phyloP scores from a whole-genome alignment of 2,113 vertebrate species.

The Bombycilla garrulus region DNA sequence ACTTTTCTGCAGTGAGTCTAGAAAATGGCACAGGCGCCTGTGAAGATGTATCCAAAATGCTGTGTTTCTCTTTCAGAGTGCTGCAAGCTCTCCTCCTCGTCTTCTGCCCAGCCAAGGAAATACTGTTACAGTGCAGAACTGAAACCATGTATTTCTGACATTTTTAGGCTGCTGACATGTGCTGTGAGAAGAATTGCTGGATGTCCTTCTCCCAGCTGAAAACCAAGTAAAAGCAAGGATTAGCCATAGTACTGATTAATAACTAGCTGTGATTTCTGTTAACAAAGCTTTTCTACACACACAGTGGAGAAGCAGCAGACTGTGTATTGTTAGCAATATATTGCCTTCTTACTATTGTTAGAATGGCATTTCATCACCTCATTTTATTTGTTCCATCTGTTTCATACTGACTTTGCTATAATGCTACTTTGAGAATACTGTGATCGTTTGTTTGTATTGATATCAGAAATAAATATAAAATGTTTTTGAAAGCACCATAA shows the following conservation, averaged over 20 bases:
- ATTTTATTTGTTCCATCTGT: conserved; percentile 61
- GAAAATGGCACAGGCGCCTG: not conserved
- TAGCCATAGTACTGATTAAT: not conserved
- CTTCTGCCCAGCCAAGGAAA: not conserved
- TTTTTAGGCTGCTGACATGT: not conserved
- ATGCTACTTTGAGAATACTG: not conserved
- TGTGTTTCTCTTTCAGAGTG: not conserved
- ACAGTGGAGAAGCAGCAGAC: conserved; percentile 8
- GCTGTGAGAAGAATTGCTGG: not conserved
- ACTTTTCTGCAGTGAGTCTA: not conserved
- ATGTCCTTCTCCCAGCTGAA: not conserved
- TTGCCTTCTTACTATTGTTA: conserved; percentile 43
- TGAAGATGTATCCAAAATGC: not conserved
- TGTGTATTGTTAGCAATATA: conserved; percentile 22
- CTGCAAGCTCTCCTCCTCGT: not conserved
- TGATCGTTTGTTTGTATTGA: conserved; percentile 24
- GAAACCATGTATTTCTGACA: not conserved
- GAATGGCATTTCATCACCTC: conserved; percentile 41
- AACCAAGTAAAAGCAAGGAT: not conserved
- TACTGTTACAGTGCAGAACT: not conserved
- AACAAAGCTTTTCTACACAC: not conserved
- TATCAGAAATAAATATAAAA: conserved; percentile 39
- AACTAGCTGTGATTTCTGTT: conserved; percentile 21
- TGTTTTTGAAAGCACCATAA: not conserved
- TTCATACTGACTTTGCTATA: conserved; percentile 22